phyloP scores from a whole-genome alignment of 2,888 invertebrate species.

The Phortica okadai region DNA sequence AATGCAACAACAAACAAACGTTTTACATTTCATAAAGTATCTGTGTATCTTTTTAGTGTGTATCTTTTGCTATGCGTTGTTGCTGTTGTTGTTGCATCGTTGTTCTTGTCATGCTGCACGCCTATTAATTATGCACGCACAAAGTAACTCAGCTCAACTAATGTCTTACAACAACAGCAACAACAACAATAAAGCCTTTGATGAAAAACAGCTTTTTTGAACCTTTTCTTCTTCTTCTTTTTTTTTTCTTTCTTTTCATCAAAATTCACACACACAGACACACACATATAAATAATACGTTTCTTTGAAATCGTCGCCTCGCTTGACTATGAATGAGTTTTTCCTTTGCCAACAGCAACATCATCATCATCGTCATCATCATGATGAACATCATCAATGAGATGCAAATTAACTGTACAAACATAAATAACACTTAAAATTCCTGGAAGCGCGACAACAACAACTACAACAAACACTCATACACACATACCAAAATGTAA shows the following conservation, averaged over 20 bases:
- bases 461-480: neutral
- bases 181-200: neutral
- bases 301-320: slow-evolving; percentile 28
- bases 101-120: slow-evolving; percentile 39
- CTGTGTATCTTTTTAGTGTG: neutral
- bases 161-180: neutral
- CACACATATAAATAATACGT: slow-evolving; percentile 25
- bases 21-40: slow-evolving; percentile 1
- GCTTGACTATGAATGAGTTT: slow-evolving; percentile 53
- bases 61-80: neutral
- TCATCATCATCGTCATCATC: slow-evolving; percentile 2
- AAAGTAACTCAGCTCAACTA: neutral
- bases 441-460: slow-evolving; percentile 49
- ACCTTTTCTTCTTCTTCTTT: slow-evolving; percentile 48
- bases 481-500: neutral
- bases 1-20: neutral
- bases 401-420: slow-evolving; percentile 68
- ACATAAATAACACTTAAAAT: slow-evolving; percentile 67
- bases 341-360: slow-evolving; percentile 41
- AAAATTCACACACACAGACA: slow-evolving; percentile 2
- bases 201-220: slow-evolving; percentile 59
- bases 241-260: slow-evolving; percentile 45
- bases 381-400: slow-evolving; percentile 54
- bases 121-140: slow-evolving; percentile 65
- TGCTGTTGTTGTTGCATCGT: slow-evolving; percentile 16